Evolutionary conservation across 2,113 vertebrate species (phyloP).

Genomic region (Apus apus): DNA sequence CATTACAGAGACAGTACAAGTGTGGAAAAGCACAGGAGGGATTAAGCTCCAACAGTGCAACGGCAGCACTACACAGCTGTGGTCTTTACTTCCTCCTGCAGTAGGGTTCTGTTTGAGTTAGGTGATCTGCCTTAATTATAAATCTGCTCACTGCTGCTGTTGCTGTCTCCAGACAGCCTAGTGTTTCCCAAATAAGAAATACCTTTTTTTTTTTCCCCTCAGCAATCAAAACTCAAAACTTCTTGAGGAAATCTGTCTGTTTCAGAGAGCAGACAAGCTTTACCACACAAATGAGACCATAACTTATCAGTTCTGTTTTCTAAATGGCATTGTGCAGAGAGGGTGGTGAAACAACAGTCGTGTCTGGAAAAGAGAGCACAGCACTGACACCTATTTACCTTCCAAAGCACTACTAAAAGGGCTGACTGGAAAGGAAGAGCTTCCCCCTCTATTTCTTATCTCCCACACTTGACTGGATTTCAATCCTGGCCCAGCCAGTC

Average conservation of each 20-base stretch:
- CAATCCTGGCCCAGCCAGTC: not conserved
- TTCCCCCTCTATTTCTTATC: not conserved
- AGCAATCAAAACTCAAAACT: not conserved
- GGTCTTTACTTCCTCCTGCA: not conserved
- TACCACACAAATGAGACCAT: not conserved
- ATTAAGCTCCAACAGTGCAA: not conserved
- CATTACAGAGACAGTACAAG: not conserved
- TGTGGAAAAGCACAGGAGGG: not conserved
- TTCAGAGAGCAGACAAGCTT: not conserved
- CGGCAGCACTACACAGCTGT: not conserved
- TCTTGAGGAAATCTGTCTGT: not conserved
- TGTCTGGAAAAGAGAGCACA: not conserved
- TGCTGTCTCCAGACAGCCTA: not conserved
- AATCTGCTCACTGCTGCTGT: not conserved
- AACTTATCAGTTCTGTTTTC: not conserved
- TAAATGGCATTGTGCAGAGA: not conserved
- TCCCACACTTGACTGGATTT: not conserved
- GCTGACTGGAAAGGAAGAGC: not conserved
- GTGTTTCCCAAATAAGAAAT: not conserved
- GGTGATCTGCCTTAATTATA: not conserved
- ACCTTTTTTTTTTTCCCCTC: accelerated
- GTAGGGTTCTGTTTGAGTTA: not conserved
- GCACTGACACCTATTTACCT: not conserved
- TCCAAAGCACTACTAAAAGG: not conserved
- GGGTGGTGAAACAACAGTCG: not conserved